Evolutionary conservation across 2,888 invertebrate species (phyloP).

Genomic region (Andricus quercusramuli): DNA sequence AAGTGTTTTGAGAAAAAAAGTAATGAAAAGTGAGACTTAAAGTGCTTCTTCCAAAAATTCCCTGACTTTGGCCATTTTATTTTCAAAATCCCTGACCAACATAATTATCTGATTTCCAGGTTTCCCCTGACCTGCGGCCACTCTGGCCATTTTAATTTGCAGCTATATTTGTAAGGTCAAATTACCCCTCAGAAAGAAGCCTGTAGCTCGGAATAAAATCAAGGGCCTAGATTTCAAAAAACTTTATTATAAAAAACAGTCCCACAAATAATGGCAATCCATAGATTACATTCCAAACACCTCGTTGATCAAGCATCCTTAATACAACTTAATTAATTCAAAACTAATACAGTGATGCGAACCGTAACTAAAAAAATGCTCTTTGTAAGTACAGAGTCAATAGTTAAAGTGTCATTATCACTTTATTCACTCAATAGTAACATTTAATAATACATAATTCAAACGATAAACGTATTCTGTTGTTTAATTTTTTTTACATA

Average conservation of each 20-base stretch:
- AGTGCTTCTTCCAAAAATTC: background rate
- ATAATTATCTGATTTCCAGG: no score
- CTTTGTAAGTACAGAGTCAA: conserved; percentile 66
- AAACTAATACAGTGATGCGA: conserved; percentile 55
- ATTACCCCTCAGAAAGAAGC: conserved; percentile 38
- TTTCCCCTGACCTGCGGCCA: no score
- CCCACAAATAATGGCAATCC: conserved; percentile 60
- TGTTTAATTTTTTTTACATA: conserved; percentile 72
- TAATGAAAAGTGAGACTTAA: background rate
- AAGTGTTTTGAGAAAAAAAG: no score
- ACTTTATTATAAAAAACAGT: conserved; percentile 64
- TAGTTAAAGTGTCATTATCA: conserved; percentile 74
- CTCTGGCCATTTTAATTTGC: background rate
- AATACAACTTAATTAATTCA: conserved; percentile 58
- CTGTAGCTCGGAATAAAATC: conserved; percentile 28
- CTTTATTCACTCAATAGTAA: conserved; percentile 78
- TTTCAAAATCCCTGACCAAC: no score
- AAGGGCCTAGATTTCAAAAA: conserved; percentile 55
- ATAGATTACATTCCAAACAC: conserved; percentile 63
- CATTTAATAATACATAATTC: conserved; percentile 78
- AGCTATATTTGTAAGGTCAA: conserved; percentile 30
- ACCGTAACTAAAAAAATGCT: conserved; percentile 50
- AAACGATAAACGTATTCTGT: conserved; percentile 74
- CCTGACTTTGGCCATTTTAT: no score
- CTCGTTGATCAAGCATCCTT: conserved; percentile 47